phyloP scores from a whole-genome alignment of 2,888 invertebrate genomes.

The Neoascia interrupta region DNA sequence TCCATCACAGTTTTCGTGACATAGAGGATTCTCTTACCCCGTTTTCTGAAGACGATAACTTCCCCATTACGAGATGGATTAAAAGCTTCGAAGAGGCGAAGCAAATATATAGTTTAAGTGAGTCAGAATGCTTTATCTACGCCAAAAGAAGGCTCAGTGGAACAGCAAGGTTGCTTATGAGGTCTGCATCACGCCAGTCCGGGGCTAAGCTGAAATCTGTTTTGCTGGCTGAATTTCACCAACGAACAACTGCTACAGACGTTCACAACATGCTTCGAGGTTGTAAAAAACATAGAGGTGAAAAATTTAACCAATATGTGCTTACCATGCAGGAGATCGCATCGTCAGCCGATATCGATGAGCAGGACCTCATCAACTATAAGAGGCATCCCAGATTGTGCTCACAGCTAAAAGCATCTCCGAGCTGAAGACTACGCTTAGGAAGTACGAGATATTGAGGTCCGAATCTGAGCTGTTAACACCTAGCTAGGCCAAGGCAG shows the following conservation, averaged over 20 bases:
- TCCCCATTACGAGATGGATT: slow-evolving; percentile 13
- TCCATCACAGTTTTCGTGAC: too few species aligned
- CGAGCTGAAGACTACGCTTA: neutral
- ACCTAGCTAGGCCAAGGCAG: neutral
- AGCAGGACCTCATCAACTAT: neutral
- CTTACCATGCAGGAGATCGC: neutral
- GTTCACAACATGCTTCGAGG: neutral
- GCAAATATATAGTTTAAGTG: slow-evolving; percentile 6
- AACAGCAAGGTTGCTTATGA: neutral
- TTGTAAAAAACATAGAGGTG: neutral
- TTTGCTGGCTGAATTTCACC: neutral
- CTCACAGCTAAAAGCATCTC: neutral
- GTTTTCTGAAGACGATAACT: slow-evolving; percentile 17
- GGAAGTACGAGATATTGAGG: neutral
- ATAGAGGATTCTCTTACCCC: slow-evolving; percentile 5
- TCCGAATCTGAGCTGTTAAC: neutral
- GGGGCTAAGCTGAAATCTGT: neutral
- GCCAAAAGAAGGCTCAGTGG: too few species aligned
- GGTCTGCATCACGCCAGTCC: neutral
- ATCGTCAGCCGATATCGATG: neutral
- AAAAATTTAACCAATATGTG: too few species aligned
- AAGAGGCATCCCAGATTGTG: neutral
- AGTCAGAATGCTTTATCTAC: slow-evolving; percentile 14
- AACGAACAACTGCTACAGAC: neutral
- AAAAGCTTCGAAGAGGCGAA: slow-evolving; percentile 19